Evolutionary conservation across 2,888 invertebrate species (phyloP).

Genomic region (Calameuta pallipes): DNA sequence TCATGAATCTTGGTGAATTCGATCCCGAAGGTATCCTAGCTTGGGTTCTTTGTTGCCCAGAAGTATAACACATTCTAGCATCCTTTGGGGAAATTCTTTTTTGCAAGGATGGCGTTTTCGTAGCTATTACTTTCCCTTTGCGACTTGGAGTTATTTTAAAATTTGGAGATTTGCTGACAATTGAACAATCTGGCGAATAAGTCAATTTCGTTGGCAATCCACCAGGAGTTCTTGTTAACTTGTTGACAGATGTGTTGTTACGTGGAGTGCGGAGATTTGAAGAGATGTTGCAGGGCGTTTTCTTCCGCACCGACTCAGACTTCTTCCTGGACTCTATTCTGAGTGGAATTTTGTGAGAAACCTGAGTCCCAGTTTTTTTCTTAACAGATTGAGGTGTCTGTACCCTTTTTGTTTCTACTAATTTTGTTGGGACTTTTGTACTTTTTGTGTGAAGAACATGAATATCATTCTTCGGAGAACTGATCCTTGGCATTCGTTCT

Average conservation of each 20-base stretch:
- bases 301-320: background rate
- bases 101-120: background rate
- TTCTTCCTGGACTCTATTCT: background rate
- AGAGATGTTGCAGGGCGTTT: background rate
- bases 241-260: background rate
- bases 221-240: background rate
- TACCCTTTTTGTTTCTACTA: background rate
- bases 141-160: slow-evolving; percentile 23
- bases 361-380: background rate
- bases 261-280: background rate
- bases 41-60: background rate
- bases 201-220: background rate
- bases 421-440: background rate
- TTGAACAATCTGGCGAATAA: slow-evolving; percentile 38
- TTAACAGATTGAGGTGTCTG: background rate
- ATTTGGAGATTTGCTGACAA: slow-evolving; percentile 57
- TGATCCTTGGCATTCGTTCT: slow-evolving; percentile 19
- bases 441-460: background rate
- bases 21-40: background rate
- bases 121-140: background rate
- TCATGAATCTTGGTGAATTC: background rate
- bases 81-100: background rate
- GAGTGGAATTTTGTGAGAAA: background rate
- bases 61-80: background rate
- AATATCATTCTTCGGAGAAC: slow-evolving; percentile 14